These are phyloP conservation scores for Pandemis cinnamomeana DNA, from an alignment of 2,888 invertebrate genomes.

Conservation along the genomic window DNA sequence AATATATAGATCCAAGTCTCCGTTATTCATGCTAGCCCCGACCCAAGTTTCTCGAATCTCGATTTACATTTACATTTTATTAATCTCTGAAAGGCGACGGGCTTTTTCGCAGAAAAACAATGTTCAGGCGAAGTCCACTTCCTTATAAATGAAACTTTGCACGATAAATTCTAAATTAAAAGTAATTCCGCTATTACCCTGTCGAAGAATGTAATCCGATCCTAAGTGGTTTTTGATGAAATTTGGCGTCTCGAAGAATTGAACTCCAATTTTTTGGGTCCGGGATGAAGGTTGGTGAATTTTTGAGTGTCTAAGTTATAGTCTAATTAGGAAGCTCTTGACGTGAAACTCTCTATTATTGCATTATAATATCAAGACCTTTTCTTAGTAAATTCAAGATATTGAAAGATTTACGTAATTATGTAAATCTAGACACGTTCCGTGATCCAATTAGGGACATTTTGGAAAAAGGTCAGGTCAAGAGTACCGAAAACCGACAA, in stretches of 20 bases:
- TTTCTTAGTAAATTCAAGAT: too few relatives aligned
- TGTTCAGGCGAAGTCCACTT: conserved; percentile 30
- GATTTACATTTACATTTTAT: conserved; percentile 41
- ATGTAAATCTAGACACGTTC: too few relatives aligned
- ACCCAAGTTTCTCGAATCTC: conserved; percentile 13
- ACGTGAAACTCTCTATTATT: not conserved
- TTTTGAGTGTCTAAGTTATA: not conserved
- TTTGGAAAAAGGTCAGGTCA: too few relatives aligned
- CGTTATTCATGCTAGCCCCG: conserved; percentile 18
- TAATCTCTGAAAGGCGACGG: conserved; percentile 35
- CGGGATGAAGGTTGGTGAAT: not conserved
- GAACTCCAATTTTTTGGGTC: conserved; percentile 22
- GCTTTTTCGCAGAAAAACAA: conserved; percentile 27
- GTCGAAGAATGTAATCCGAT: conserved; percentile 35
- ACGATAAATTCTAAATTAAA: conserved; percentile 41
- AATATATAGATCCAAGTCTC: not conserved
- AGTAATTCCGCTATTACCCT: conserved; percentile 38
- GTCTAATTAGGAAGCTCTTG: not conserved
- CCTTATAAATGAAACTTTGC: conserved; percentile 38
- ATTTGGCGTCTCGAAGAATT: conserved; percentile 24
- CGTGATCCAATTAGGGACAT: too few relatives aligned
- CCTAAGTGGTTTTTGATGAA: conserved; percentile 39
- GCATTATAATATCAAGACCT: not conserved
- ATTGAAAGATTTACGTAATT: too few relatives aligned
- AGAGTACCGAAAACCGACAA: too few relatives aligned